Conservation (phyloP, 2,888 invertebrate species). For the Macaria liturata region DNA sequence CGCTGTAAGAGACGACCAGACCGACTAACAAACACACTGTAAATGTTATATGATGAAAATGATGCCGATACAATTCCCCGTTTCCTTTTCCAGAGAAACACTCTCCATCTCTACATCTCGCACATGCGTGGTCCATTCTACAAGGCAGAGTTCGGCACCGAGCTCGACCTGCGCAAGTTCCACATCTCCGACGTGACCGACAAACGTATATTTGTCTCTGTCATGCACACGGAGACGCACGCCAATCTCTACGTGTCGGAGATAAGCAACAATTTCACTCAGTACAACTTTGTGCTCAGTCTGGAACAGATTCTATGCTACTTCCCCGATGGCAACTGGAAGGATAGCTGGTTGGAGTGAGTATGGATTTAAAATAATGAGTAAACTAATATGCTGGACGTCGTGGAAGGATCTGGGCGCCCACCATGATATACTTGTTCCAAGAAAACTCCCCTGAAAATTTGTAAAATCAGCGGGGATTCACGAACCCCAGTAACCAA, state of each 20-base stretch:
- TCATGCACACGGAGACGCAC: constrained; percentile 88
- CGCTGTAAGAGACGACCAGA: too few species aligned
- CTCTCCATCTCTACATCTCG: constrained; percentile 89
- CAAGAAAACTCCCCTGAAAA: too few species aligned
- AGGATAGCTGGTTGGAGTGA: constrained; percentile 92
- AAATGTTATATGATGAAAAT: too few species aligned
- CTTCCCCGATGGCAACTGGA: constrained; percentile 92
- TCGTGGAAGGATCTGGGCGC: too few species aligned
- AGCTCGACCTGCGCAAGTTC: constrained; percentile 86
- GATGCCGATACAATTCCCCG: background rate
- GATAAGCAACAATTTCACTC: constrained; percentile 83
- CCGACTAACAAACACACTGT: too few species aligned
- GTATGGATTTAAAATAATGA: constrained; percentile 40
- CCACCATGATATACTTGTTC: too few species aligned
- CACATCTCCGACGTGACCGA: constrained; percentile 93
- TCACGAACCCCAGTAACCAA: too few species aligned
- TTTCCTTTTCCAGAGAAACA: constrained; percentile 60
- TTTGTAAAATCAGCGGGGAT: too few species aligned
- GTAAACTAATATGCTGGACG: too few species aligned
- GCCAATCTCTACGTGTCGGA: constrained; percentile 93
- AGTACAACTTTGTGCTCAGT: constrained; percentile 89
- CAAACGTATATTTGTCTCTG: constrained; percentile 91
- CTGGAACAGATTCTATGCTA: constrained; percentile 92
- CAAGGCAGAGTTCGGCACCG: constrained; percentile 89
- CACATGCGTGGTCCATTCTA: constrained; percentile 88